Conservation (phyloP, 2,797 vertebrate genomes). For the Lacerta agilis region DNA sequence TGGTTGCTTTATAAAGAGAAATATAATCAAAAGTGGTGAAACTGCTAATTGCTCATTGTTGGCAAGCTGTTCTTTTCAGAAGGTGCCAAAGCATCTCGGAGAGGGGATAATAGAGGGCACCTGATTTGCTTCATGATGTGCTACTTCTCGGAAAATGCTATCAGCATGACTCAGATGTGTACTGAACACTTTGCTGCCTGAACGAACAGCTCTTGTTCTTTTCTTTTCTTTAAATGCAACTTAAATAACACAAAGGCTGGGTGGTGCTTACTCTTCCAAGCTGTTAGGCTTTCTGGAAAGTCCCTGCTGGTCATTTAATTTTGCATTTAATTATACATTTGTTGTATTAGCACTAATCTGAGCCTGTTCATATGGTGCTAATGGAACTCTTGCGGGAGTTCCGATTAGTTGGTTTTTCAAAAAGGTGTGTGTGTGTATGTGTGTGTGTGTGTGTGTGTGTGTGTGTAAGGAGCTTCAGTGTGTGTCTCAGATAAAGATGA, state of each 20-base stretch:
- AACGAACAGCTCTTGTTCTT: neutral
- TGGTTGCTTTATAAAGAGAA: neutral
- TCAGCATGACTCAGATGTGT: slow-evolving; percentile 17
- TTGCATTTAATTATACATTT: slow-evolving; percentile 3
- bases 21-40: neutral
- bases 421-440: neutral
- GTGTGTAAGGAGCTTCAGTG: neutral
- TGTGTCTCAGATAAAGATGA: neutral
- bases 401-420: neutral
- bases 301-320: slow-evolving; percentile 8
- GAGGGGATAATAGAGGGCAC: neutral
- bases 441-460: too few species aligned
- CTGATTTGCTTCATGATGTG: neutral
- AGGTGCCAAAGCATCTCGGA: neutral
- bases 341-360: neutral
- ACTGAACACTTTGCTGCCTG: neutral
- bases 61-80: neutral
- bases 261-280: neutral
- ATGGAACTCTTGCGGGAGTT: neutral
- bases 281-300: neutral
- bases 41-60: neutral
- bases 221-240: neutral
- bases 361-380: neutral
- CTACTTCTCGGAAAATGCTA: neutral
- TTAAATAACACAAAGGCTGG: slow-evolving; percentile 1